These are phyloP conservation scores for Harpalus rufipes DNA, from an alignment of 2,888 invertebrate genomes.

Conservation along the genomic window DNA sequence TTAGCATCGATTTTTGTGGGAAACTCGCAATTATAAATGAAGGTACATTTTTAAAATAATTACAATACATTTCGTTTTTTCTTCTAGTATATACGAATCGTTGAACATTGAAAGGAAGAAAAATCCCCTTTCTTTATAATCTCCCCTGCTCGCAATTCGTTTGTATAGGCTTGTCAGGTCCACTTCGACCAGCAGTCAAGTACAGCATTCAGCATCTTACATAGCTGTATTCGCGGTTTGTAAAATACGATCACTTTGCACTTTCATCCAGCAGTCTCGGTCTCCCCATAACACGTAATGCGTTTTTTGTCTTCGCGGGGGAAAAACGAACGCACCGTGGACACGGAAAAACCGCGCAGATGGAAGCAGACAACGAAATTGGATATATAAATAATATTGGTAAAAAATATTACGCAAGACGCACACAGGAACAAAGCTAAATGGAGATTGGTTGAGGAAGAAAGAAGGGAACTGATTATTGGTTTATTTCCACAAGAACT, in stretches of 20 bases:
- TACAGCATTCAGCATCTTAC: neutral
- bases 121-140: too few species aligned
- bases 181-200: neutral
- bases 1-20: too few species aligned
- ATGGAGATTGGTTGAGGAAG: slow-evolving; percentile 26
- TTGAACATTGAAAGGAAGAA: too few species aligned
- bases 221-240: slow-evolving; percentile 11
- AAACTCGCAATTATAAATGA: too few species aligned
- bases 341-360: slow-evolving; percentile 39
- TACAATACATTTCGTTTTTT: too few species aligned
- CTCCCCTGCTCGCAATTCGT: too few species aligned
- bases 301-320: slow-evolving; percentile 58
- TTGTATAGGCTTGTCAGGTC: too few species aligned
- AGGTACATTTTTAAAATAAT: too few species aligned
- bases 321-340: slow-evolving; percentile 33
- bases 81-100: too few species aligned
- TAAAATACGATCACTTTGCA: slow-evolving; percentile 62
- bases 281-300: slow-evolving; percentile 36
- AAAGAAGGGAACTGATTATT: neutral
- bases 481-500: neutral
- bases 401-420: slow-evolving; percentile 55
- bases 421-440: slow-evolving; percentile 45
- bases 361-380: slow-evolving; percentile 60
- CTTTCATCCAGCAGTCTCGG: slow-evolving; percentile 23
- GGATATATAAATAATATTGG: slow-evolving; percentile 63